Evolutionary conservation across 2,888 invertebrate species (phyloP).

Genomic region (Heliconius hortense): DNA sequence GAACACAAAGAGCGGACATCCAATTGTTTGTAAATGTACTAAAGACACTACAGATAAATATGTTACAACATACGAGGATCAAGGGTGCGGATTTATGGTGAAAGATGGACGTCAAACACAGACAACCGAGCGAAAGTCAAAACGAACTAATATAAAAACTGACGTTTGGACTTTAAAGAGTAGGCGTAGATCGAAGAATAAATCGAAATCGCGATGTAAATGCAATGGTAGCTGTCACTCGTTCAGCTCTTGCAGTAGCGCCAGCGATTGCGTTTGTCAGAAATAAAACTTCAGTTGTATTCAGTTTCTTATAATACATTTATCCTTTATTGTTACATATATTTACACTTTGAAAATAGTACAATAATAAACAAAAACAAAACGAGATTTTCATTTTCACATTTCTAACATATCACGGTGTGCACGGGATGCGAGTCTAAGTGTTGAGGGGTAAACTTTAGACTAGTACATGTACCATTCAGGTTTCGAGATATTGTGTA

Average conservation of each 20-base stretch:
- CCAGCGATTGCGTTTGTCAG: conserved; percentile 34
- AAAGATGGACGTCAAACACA: conserved; percentile 31
- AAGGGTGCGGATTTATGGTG: conserved; percentile 45
- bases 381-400: conserved; percentile 68
- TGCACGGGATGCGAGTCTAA: conserved; percentile 54
- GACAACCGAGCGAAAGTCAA: conserved; percentile 22
- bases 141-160: conserved; percentile 22
- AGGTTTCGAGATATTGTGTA: conserved; percentile 49
- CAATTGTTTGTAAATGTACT: conserved; percentile 43
- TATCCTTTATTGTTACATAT: conserved; percentile 72
- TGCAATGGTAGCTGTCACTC: neutral
- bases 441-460: conserved; percentile 51
- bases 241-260: conserved; percentile 31
- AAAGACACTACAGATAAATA: conserved; percentile 50
- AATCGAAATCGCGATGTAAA: neutral
- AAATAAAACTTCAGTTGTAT: conserved; percentile 61
- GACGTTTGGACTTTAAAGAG: conserved; percentile 27
- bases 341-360: conserved; percentile 75
- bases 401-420: conserved; percentile 53
- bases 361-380: conserved; percentile 75
- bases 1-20: conserved; percentile 20
- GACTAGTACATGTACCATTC: conserved; percentile 56
- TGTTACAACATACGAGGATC: conserved; percentile 53
- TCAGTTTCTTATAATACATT: conserved; percentile 80
- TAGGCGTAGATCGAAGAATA: conserved; percentile 2